Evolutionary conservation across 2,797 vertebrate genomes (phyloP).

Genomic region (Propithecus deckenii): DNA sequence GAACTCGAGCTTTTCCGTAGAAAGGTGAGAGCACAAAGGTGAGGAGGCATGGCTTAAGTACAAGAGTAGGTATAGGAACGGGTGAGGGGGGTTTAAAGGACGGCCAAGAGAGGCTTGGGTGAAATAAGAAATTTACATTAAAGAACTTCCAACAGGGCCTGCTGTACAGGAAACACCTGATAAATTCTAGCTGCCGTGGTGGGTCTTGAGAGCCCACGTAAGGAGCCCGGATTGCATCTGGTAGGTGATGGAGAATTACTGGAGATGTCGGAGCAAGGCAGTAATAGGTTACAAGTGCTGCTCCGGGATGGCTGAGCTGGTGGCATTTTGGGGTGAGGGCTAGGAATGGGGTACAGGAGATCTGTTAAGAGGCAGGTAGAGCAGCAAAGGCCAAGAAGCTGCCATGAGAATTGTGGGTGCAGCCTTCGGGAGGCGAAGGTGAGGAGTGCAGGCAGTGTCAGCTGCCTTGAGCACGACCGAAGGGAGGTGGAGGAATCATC

Average conservation of each 20-base stretch:
- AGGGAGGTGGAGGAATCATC: no score
- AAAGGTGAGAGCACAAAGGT: neutral
- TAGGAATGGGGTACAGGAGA: neutral
- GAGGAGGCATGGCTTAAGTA: neutral
- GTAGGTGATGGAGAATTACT: neutral
- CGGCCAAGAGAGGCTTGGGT: neutral
- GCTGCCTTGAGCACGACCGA: neutral
- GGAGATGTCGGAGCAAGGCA: neutral
- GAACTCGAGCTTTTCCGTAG: neutral
- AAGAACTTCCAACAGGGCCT: neutral
- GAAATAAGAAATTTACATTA: neutral
- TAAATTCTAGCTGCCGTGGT: neutral
- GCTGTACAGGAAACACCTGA: neutral
- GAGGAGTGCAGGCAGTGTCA: neutral
- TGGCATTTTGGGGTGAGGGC: neutral
- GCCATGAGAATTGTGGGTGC: neutral
- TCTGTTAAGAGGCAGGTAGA: neutral
- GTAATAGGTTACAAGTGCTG: neutral
- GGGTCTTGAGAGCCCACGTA: neutral
- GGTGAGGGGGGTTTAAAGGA: neutral
- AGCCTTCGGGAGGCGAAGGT: neutral
- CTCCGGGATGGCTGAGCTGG: neutral
- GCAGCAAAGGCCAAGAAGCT: neutral
- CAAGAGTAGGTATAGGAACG: neutral
- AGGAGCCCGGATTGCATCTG: neutral